Base-by-base conservation (phyloP, 2,113 vertebrate genomes). In the Strigops habroptila region DNA sequence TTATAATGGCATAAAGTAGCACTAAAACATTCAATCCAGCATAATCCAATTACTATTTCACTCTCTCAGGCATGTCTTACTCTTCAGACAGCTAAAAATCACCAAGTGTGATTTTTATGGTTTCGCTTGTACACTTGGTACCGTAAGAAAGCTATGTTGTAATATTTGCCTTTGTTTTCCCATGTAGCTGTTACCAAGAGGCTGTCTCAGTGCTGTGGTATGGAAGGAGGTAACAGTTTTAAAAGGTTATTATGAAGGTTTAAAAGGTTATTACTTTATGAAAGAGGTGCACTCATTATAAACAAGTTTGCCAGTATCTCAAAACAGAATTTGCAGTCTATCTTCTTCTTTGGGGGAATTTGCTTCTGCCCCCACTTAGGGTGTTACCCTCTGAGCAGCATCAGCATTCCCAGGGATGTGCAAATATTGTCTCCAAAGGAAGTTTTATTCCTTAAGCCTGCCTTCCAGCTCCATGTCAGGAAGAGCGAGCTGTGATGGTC, bases 41-140 rank as follows among this genome's bases (percentile, higher is more conserved):
- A 88, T 92, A 93, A 96, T 93, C 92, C 83, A 94, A 82, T 97
- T 96, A 93, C 27, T n/a, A 6, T 74, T 95, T 84, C 11, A 2
- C 43, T 86, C 57, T 96, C 59, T 95, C 51, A 64, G 60, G n/a
- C 39, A 81, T 89, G 63, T 75, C 30, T 87, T 92, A 76, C 37
- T 86, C 88, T 91, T 91, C 57, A 53, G 65, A 71, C 23, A 74
- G 63, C 64, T 94, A 57, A 91, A 95, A 68, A 93, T 55, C 52
- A 91, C 35, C 68, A 64, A 41, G 8, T 35, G 52, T 90, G 59
- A 75, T 76, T 78, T 91, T 91, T 93, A 31, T 78, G 64, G 48
- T 33, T 64, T 88, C 23, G 6, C 67, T 48, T 52, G 39, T 60
- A 82, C 64, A 62, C 14, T 59, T 65, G 25, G 33, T 35, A 77